A percentile compares a stretch with the other conserved stretches of the same genome.
phyloP scores from a whole-genome alignment of 1,140 invertebrate genomes.

The Drosophila auraria region DNA sequence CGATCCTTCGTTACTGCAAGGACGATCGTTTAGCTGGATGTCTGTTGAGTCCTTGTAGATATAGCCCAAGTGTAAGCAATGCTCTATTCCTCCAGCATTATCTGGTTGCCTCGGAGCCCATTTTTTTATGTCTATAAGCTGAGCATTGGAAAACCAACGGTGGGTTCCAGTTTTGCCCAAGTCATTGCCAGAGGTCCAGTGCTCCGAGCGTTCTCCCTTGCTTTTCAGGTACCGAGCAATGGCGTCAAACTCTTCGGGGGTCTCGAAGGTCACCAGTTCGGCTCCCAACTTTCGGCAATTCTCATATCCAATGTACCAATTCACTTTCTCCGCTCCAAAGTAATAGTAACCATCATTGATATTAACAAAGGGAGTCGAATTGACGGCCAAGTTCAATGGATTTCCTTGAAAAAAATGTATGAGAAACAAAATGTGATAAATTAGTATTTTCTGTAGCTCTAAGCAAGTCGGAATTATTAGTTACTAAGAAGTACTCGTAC shows the following conservation, averaged over 20 bases:
- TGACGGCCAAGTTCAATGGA: constrained; percentile 3
- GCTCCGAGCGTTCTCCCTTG: neutral
- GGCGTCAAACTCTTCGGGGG: constrained; percentile 31
- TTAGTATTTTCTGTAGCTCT: too few relatives aligned
- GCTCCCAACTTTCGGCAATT: constrained; percentile 18
- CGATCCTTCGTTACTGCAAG: constrained; percentile 10
- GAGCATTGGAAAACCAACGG: constrained; percentile 42
- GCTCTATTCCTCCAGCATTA: constrained; percentile 37
- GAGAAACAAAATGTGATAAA: neutral
- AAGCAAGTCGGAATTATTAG: too few relatives aligned
- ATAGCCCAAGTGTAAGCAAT: constrained; percentile 57
- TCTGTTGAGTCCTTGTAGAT: constrained; percentile 8
- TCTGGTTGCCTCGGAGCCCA: constrained; percentile 51
- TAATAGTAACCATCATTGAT: constrained; percentile 35
- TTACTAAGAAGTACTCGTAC: too few relatives aligned
- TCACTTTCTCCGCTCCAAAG: constrained; percentile 30
- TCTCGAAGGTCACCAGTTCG: constrained; percentile 47
- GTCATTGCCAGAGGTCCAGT: constrained; percentile 61
- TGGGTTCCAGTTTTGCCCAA: constrained; percentile 30
- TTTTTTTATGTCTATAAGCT: constrained; percentile 23
- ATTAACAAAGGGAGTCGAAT: constrained; percentile 22
- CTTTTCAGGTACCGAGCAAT: constrained; percentile 8
- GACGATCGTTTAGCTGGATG: constrained; percentile 37
- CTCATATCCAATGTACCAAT: constrained; percentile 43
- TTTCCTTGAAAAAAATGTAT: constrained; percentile 3